Percentiles rank a stretch among this genome's conserved stretches.
These are phyloP conservation scores for Callionymus lyra DNA, from an alignment of 2,113 vertebrate genomes.

Conservation along the genomic window DNA sequence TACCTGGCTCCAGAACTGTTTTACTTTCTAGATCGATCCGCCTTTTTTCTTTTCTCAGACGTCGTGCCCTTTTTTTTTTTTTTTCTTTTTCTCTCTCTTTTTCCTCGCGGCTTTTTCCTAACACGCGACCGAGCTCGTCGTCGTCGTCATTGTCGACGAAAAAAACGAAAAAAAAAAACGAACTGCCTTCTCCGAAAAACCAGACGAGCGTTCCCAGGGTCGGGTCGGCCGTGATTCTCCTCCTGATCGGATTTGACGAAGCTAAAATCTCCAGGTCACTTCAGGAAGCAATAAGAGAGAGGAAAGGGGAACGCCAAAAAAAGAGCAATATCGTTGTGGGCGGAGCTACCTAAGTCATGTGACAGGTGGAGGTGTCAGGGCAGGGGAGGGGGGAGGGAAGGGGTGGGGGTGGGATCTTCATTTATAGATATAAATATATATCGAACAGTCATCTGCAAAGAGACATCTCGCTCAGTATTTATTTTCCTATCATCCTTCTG, in stretches of 20 bases:
- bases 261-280: slow-evolving; percentile 56
- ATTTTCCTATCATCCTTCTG: slow-evolving; percentile 70
- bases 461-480: slow-evolving; percentile 66
- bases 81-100: no score
- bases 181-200: slow-evolving; percentile 48
- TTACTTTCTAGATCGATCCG: slow-evolving; percentile 37
- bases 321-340: no score
- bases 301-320: background rate
- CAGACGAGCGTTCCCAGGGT: slow-evolving; percentile 33
- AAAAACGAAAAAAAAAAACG: background rate
- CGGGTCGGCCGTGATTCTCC: slow-evolving; percentile 26
- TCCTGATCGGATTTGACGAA: slow-evolving; percentile 34
- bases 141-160: no score
- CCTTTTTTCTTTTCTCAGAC: slow-evolving; percentile 20
- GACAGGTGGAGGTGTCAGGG: no score
- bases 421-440: slow-evolving; percentile 35
- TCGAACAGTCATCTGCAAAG: slow-evolving; percentile 54
- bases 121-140: slow-evolving; percentile 36
- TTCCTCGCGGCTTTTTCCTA: no score
- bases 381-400: slow-evolving; percentile 1
- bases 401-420: slow-evolving; percentile 30
- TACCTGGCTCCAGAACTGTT: slow-evolving; percentile 72
- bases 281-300: slow-evolving; percentile 68
- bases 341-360: no score
- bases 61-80: slow-evolving; percentile 3